phyloP scores from a whole-genome alignment of 2,113 vertebrate genomes.

The Caloenas nicobarica region DNA sequence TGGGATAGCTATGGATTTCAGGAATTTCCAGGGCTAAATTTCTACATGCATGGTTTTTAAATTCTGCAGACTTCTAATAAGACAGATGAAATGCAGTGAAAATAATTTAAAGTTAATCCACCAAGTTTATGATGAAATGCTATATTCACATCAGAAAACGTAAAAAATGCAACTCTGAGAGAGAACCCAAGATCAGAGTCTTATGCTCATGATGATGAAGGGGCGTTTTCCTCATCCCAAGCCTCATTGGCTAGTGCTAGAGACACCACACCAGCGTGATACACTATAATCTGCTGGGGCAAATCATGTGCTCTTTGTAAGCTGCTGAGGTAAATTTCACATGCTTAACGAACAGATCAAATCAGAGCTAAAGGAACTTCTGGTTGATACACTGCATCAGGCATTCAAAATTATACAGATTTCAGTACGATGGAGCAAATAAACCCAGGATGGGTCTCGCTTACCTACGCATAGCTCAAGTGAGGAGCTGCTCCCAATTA shows the following conservation, averaged over 20 bases:
- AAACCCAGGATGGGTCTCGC: background rate
- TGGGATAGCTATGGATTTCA: background rate
- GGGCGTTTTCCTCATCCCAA: background rate
- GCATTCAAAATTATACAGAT: background rate
- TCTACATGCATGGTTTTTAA: background rate
- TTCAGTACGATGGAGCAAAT: background rate
- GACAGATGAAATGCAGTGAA: background rate
- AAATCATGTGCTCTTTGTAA: background rate
- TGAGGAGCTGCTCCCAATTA: background rate
- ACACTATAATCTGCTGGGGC: background rate
- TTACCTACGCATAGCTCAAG: background rate
- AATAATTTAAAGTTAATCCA: background rate
- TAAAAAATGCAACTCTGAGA: background rate
- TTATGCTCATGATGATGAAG: background rate
- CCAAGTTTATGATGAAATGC: background rate
- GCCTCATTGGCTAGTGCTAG: background rate
- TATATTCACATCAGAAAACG: background rate
- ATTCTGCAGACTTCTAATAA: background rate
- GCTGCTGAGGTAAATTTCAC: background rate
- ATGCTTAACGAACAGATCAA: background rate
- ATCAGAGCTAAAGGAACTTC: background rate
- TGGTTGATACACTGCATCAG: background rate
- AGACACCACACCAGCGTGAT: rapidly evolving
- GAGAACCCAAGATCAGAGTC: background rate
- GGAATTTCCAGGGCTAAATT: background rate